A percentile compares a stretch with the other conserved stretches of the same genome.
These are phyloP conservation scores for Heliconius congener DNA, from an alignment of 1,140 invertebrate species.

Conservation along the genomic window DNA sequence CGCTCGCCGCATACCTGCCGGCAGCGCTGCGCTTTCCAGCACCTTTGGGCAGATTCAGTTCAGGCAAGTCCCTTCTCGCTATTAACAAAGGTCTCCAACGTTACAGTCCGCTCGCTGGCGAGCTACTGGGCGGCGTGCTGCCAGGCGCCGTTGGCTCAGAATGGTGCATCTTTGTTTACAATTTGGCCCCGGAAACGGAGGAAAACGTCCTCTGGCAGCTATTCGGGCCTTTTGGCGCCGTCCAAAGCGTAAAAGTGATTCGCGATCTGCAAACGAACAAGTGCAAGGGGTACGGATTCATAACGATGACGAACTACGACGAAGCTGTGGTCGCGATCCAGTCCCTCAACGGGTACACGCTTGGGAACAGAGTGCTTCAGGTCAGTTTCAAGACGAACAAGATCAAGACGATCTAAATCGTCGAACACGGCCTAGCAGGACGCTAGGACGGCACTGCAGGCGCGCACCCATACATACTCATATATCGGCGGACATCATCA, in stretches of 20 bases:
- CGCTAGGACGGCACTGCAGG: conserved; percentile 80
- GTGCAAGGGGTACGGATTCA: conserved; percentile 99
- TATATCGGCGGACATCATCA: conserved; percentile 42
- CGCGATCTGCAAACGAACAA: conserved; percentile 98
- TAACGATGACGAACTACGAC: conserved; percentile 99
- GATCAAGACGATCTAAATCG: conserved; percentile 92
- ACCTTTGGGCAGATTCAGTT: conserved; percentile 87
- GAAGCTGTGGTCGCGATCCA: conserved; percentile 98
- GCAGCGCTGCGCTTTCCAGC: conserved; percentile 85
- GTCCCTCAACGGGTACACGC: conserved; percentile 97
- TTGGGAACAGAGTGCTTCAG: conserved; percentile 98
- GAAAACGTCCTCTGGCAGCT: conserved; percentile 99
- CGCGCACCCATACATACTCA: conserved; percentile 74
- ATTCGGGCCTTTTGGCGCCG: conserved; percentile 99
- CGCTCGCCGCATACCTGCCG: conserved; percentile 95
- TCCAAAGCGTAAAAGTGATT: conserved; percentile 99
- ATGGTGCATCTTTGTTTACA: conserved; percentile 99
- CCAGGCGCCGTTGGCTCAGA: conserved; percentile 85
- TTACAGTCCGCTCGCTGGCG: conserved; percentile 97
- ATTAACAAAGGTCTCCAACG: conserved; percentile 86
- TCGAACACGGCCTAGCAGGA: conserved; percentile 67
- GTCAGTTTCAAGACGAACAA: conserved; percentile 99
- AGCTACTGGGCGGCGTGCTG: conserved; percentile 88
- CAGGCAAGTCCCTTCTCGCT: conserved; percentile 83
- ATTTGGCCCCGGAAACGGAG: conserved; percentile 98